These are phyloP conservation scores for Vanessa cardui DNA, from an alignment of 2,888 invertebrate genomes.

Conservation along the genomic window DNA sequence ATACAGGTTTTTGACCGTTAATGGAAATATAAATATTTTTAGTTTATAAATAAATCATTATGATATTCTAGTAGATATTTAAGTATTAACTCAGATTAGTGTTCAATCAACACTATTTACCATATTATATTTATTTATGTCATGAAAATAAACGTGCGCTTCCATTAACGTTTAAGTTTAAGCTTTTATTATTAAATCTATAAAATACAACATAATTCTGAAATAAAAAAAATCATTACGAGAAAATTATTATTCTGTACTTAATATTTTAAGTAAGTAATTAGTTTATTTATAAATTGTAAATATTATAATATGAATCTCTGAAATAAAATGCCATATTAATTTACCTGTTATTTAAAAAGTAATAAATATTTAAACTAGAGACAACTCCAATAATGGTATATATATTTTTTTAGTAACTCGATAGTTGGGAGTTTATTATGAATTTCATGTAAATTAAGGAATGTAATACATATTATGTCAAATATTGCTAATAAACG, in stretches of 20 bases:
- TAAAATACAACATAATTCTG: neutral
- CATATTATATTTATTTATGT: conserved; percentile 10
- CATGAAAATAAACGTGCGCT: conserved; percentile 1
- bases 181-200: neutral
- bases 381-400: conserved; percentile 11
- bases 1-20: neutral
- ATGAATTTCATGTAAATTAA: conserved; percentile 11
- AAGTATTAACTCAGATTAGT: conserved; percentile 4
- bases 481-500: conserved; percentile 30
- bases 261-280: conserved; percentile 19
- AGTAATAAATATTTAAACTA: conserved; percentile 19
- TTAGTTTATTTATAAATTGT: conserved; percentile 54
- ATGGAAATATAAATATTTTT: neutral
- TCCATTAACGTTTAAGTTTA: conserved; percentile 10
- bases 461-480: conserved; percentile 22
- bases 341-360: conserved; percentile 51
- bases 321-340: conserved; percentile 73
- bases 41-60: neutral
- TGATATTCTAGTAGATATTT: neutral
- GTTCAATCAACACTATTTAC: conserved; percentile 1
- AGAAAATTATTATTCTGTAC: neutral
- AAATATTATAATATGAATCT: conserved; percentile 50
- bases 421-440: conserved; percentile 12
- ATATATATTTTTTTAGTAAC: neutral
- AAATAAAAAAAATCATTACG: neutral